These are phyloP conservation scores for Eleutherodactylus coqui DNA, from an alignment of 2,797 vertebrate species.

Conservation along the genomic window DNA sequence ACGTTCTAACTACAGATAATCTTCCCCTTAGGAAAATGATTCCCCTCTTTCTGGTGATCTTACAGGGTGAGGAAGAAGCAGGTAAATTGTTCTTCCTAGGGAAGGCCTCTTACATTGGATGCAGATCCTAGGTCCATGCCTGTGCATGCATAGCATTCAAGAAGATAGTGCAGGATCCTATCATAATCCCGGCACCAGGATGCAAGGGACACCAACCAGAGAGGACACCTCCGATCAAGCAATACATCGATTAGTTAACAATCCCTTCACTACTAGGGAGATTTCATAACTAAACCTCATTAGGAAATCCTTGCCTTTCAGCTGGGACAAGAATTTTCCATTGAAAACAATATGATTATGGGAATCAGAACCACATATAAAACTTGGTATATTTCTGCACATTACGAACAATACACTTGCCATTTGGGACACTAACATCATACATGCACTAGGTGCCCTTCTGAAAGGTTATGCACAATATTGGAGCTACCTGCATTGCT, in stretches of 20 bases:
- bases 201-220: constrained; percentile 51
- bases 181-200: constrained; percentile 34
- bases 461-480: background rate
- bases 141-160: constrained; percentile 59
- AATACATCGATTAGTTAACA: background rate
- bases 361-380: background rate
- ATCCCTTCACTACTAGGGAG: constrained; percentile 1
- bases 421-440: background rate
- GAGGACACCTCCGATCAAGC: constrained; percentile 33
- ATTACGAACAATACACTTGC: background rate
- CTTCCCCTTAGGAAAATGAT: constrained; percentile 59
- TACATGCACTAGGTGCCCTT: background rate
- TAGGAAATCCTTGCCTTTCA: background rate
- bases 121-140: constrained; percentile 60
- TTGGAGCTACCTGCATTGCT: background rate
- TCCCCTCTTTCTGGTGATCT: background rate
- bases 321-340: background rate
- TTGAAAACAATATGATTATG: background rate
- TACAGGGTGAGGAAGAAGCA: constrained; percentile 27
- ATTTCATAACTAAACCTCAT: background rate
- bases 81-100: constrained; percentile 31
- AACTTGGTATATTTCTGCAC: background rate
- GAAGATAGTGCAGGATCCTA: constrained; percentile 40
- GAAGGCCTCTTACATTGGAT: constrained; percentile 48
- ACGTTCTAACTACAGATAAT: constrained; percentile 59